Evolutionary conservation across 1,140 invertebrate genomes (phyloP), one percentile per base, ranked within the genome.

Genomic region (Trachymyrmex septentrionalis): DNA sequence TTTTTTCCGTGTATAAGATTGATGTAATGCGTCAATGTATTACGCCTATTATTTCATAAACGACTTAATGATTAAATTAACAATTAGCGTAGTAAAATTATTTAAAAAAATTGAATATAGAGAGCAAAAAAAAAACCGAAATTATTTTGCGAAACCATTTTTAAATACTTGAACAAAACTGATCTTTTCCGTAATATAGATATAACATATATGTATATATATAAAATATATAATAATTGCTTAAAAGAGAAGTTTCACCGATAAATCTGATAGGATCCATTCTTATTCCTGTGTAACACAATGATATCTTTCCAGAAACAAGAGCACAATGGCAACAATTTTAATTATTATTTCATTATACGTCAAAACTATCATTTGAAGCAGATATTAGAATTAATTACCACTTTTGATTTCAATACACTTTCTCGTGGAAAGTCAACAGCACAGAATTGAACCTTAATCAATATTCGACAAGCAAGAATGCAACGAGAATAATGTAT

Each of bases 401-500:
- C 1, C 4, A 16, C 21, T 50, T 69, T 24, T 50, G n/a, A 3
- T 67, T 48, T 27, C 38, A 50, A 67, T 67, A 3, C 6, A 16
- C 66, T 69, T 69, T 48, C 38, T 27, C 38, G 4, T 24, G 38
- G 38, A 69, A 48, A 69, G 21, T 19, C 66, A 24, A 69, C 21
- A 9, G 19, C 34, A 14, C 19, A 44, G 5, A 69, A 69, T 50
- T 48, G 50, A 27, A 69, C 38, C 21, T 24, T 16, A 50, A 48
- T 69, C 66, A 69, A 69, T 69, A 69, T 50, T 24, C 38, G 38
- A 48, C 44, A 50, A 16, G 38, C 38, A 48, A 50, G 66, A 69
- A 50, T 19, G 66, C 38, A 69, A 69, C 16, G 66, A 69, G 14
- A 69, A 69, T 69, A 69, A 69, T 69, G 66, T 24, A 3, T 24